Base-by-base conservation (phyloP, 2,888 invertebrate species). In the Hipparchia semele region DNA sequence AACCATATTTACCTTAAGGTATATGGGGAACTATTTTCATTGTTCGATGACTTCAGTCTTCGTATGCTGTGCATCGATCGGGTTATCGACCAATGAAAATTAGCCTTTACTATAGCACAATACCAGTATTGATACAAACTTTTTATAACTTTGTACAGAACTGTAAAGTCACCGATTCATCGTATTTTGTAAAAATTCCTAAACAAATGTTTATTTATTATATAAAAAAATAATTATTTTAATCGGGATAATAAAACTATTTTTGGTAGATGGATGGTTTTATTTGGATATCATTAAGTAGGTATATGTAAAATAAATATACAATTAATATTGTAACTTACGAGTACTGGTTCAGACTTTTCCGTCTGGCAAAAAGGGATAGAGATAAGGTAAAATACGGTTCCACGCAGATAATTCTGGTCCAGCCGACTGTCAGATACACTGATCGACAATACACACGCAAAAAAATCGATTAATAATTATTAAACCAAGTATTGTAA, bases 251-350 rank as follows among this genome's bases (percentile, higher is more conserved):
- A 12, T 51, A 51, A 65, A 65, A 65, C 7, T 65, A 53, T 53
- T 65, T 65, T 65, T 65, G 23, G 9, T 65, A 53, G 39, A 62
- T 33, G 6, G 49, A 49, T 65, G 58, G 51, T 71, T 65, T 69
- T 45, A 61, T 69, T 69, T 1, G 2, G n/a, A 7, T 51, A 68
- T 49, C 53, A n/a, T 1, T 39, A 23, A 23, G 23, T 23, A 23
- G 23, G 23, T 23, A 1, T 6, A 49, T 49, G 6, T 6, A 49
- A 49, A 49, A 8, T 49, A 8, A 7, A 49, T 49, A 49, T 49
- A 58, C 8, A 58, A 58, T 13, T 8, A 23, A 8, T 13, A 58
- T 13, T 23, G 2, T 3, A 58, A 56, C 6, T 56, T 56, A 56
- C 13, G 7, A 6, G 13, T 0, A 8, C 58, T 23, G 8, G 23